These are phyloP conservation scores for Caerostris darwini DNA, from an alignment of 1,140 invertebrate species.

Conservation along the genomic window DNA sequence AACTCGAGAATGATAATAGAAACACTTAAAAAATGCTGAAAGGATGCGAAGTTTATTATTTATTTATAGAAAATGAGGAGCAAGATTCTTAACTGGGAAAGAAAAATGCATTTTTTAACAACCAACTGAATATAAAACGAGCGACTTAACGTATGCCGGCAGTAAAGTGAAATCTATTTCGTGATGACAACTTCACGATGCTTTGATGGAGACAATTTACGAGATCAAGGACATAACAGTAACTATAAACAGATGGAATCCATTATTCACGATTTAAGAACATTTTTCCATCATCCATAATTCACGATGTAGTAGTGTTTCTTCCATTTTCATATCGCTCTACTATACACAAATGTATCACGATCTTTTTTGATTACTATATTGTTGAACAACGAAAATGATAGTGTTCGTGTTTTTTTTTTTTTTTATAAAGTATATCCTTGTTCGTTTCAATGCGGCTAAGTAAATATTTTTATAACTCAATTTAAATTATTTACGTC, in stretches of 20 bases:
- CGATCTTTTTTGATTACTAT: too few relatives aligned
- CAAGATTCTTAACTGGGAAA: not conserved
- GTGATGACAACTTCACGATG: conserved; percentile 5
- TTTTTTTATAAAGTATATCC: too few relatives aligned
- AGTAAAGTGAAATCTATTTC: not conserved
- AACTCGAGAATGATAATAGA: not conserved
- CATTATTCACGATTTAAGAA: not conserved
- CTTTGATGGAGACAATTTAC: not conserved
- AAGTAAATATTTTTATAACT: too few relatives aligned
- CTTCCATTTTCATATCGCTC: not conserved
- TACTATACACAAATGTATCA: too few relatives aligned
- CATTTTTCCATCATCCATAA: not conserved
- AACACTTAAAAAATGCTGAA: not conserved
- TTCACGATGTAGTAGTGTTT: not conserved
- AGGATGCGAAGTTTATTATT: not conserved
- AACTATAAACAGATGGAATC: not conserved
- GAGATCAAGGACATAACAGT: conserved; percentile 1
- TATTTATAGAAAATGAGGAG: not conserved
- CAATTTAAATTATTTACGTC: too few relatives aligned
- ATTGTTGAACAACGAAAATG: too few relatives aligned
- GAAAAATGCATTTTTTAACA: not conserved
- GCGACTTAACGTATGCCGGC: not conserved
- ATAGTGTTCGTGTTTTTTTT: too few relatives aligned
- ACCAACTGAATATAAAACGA: not conserved
- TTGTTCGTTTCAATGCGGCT: too few relatives aligned